Base-by-base conservation (phyloP, 2,797 vertebrate genomes). In the Cyclura pinguis region DNA sequence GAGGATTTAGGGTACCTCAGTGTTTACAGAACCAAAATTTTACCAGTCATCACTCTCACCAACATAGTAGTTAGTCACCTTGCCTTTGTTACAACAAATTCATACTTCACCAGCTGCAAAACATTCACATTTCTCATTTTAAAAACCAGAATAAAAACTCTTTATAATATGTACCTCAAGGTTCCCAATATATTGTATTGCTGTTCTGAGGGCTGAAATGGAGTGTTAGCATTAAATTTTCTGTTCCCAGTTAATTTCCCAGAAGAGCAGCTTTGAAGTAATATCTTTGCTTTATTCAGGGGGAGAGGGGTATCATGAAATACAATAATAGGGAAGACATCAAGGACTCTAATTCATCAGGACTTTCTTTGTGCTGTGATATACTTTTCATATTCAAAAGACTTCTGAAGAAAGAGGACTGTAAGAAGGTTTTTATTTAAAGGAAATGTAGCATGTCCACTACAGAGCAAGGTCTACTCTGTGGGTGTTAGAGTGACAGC, bases 241-340 rank as follows among this genome's bases (percentile, higher is more conserved):
- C 92, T 88, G 76, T 84, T 96, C 88, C 64, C 89, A 93, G 91
- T 94, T 95, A 90, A 95, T 95, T 96, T 95, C 92, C 90, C 93
- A 93, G 89, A 92, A 93, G 94, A 95, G 87, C 93, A 93, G 93
- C 64, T 67, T 92, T 92, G 86, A 96, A 95, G 90, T 47, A 29
- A 91, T 93, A 85, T 92, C 85, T 80, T 92, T 86, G 38, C 92
- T 74, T 88, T 92, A 47, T 47, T 47, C 42, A 4, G 42, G 42
- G 42, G 42, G 42, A 47, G 42, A 47, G 42, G 42, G 42, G 29
- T 69, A 64, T 29, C 67, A 92, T 89, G 84, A 84, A 91, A 88
- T 93, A 80, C 84, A 86, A 55, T 91, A 92, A 55, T 89, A 80
- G 47, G 92, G 24, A 29, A 93, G 84, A 89, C 62, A 88, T 10